Evolutionary conservation across 2,113 vertebrate genomes (phyloP).

Genomic region (Microtus montanus): DNA sequence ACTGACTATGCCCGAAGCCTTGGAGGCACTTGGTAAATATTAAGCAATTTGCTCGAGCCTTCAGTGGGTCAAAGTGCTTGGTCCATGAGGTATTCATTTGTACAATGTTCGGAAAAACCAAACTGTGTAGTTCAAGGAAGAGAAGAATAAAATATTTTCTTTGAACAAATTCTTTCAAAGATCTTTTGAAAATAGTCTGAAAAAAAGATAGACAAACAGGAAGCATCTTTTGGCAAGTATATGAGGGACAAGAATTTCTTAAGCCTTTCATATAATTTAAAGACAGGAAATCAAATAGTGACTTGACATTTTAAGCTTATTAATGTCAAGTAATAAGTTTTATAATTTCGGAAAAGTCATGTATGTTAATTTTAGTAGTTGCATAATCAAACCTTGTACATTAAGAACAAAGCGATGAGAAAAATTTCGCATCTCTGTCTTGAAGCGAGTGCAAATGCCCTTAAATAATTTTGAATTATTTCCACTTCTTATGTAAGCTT

Average conservation of each 20-base stretch:
- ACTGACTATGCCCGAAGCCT: not conserved
- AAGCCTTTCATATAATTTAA: constrained; percentile 31
- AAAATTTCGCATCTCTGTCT: not conserved
- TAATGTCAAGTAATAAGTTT: constrained; percentile 46
- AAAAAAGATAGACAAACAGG: not conserved
- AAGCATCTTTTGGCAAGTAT: constrained; percentile 42
- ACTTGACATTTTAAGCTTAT: constrained; percentile 42
- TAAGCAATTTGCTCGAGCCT: constrained; percentile 52
- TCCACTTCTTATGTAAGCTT: not conserved
- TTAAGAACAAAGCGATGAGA: constrained; percentile 8
- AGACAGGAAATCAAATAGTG: constrained; percentile 2
- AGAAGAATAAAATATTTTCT: constrained; percentile 47
- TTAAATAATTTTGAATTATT: constrained; percentile 37
- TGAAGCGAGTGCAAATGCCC: not conserved
- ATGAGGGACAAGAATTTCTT: not conserved
- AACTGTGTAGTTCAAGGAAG: constrained; percentile 49
- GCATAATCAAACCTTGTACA: not conserved
- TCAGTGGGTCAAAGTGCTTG: constrained; percentile 62
- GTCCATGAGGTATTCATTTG: constrained; percentile 11
- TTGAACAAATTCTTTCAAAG: constrained; percentile 9
- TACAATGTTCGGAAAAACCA: constrained; percentile 21
- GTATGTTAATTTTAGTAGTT: not conserved
- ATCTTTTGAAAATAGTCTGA: constrained; percentile 21
- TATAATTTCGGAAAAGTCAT: constrained; percentile 24
- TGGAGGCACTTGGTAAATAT: constrained; percentile 54